Percentiles rank a stretch among this genome's conserved stretches.
Evolutionary conservation across 2,888 invertebrate genomes (phyloP).

Genomic region (Leucophenga montana): DNA sequence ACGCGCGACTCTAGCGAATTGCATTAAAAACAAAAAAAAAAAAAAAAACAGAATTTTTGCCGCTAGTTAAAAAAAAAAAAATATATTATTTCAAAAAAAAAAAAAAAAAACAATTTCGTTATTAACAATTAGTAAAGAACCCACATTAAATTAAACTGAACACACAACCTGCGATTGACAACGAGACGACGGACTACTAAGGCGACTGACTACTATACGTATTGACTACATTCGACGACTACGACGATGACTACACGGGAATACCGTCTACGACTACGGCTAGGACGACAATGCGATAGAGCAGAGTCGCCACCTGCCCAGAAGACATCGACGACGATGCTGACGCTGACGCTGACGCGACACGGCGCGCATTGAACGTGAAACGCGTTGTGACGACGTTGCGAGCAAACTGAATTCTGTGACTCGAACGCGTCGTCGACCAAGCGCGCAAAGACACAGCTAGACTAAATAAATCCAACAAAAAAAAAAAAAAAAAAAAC

Average conservation of each 20-base stretch:
- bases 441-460: neutral
- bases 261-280: too few species aligned
- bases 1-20: too few species aligned
- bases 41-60: too few species aligned
- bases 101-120: too few species aligned
- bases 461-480: slow-evolving; percentile 4
- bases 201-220: neutral
- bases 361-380: slow-evolving; percentile 9
- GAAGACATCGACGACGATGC: neutral
- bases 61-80: too few species aligned
- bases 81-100: too few species aligned
- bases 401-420: slow-evolving; percentile 15
- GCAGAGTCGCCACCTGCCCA: neutral
- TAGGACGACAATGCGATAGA: neutral
- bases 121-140: too few species aligned
- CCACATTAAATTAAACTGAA: too few species aligned
- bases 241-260: too few species aligned
- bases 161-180: too few species aligned
- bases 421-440: neutral
- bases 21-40: too few species aligned
- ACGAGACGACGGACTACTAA: neutral
- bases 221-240: too few species aligned
- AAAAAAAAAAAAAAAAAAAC: neutral
- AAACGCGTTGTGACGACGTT: slow-evolving; percentile 12
- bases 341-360: neutral